These are phyloP conservation scores for Dryocosmus kuriphilus DNA, from an alignment of 2,888 invertebrate genomes.

Conservation along the genomic window DNA sequence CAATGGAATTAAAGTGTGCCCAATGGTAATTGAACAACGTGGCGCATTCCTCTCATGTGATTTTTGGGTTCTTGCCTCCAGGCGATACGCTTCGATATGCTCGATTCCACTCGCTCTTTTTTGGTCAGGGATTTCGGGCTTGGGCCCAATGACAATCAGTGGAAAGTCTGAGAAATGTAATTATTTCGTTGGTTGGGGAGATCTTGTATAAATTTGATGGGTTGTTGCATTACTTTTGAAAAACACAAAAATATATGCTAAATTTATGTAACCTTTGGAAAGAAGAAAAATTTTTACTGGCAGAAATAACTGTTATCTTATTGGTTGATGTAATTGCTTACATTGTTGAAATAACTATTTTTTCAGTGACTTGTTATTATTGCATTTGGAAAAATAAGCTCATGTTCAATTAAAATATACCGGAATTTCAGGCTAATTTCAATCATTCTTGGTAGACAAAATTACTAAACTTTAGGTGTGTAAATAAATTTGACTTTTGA, in stretches of 20 bases:
- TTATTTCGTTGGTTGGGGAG: neutral
- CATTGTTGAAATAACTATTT: too few relatives aligned
- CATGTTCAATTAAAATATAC: too few relatives aligned
- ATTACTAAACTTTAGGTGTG: too few relatives aligned
- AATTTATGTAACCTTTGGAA: neutral
- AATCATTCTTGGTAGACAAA: too few relatives aligned
- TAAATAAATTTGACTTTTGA: too few relatives aligned
- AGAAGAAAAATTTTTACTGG: too few relatives aligned
- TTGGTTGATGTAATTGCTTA: too few relatives aligned
- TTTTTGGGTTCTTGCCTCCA: constrained; percentile 13
- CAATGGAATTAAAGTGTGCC: constrained; percentile 31
- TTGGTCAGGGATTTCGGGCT: neutral
- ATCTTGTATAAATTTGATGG: neutral
- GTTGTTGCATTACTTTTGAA: neutral
- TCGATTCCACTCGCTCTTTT: constrained; percentile 1
- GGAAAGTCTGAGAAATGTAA: constrained; percentile 21
- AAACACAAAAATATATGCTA: neutral
- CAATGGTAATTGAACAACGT: constrained; percentile 29
- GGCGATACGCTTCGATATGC: neutral
- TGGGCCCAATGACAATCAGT: constrained; percentile 1
- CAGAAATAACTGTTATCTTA: too few relatives aligned
- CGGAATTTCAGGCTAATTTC: too few relatives aligned
- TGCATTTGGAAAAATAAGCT: too few relatives aligned
- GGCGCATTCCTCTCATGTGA: constrained; percentile 35
- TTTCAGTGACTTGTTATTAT: too few relatives aligned